phyloP scores from a whole-genome alignment of 2,797 vertebrate species.

The Premnoplex brunnescens region DNA sequence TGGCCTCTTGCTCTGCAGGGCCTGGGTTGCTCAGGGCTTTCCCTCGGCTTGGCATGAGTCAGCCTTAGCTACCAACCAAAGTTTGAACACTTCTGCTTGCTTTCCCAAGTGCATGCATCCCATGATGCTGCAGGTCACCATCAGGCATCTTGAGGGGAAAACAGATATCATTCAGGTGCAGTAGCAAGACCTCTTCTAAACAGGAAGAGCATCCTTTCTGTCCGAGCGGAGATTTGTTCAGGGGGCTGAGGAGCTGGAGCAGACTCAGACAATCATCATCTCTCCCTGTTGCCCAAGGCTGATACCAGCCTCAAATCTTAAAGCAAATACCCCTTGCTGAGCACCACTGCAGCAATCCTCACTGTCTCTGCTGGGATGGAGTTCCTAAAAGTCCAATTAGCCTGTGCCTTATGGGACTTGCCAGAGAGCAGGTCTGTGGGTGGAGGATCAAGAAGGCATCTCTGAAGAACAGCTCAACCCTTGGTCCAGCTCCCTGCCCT shows the following conservation, averaged over 20 bases:
- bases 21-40: not conserved
- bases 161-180: not conserved
- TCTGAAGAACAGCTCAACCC: not conserved
- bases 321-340: not conserved
- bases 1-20: not conserved
- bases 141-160: not conserved
- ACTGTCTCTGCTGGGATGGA: not conserved
- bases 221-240: not conserved
- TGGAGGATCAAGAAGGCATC: not conserved
- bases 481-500: not conserved
- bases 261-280: not conserved
- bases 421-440: not conserved
- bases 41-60: not conserved
- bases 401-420: too few relatives aligned
- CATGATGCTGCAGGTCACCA: not conserved
- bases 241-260: not conserved
- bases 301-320: too few relatives aligned
- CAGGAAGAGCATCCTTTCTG: not conserved
- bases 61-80: not conserved
- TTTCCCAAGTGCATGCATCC: not conserved
- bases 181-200: not conserved
- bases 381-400: not conserved
- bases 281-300: accelerated
- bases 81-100: not conserved
- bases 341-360: not conserved